phyloP scores from a whole-genome alignment of 2,888 invertebrate species.

The Orthosia gracilis region DNA sequence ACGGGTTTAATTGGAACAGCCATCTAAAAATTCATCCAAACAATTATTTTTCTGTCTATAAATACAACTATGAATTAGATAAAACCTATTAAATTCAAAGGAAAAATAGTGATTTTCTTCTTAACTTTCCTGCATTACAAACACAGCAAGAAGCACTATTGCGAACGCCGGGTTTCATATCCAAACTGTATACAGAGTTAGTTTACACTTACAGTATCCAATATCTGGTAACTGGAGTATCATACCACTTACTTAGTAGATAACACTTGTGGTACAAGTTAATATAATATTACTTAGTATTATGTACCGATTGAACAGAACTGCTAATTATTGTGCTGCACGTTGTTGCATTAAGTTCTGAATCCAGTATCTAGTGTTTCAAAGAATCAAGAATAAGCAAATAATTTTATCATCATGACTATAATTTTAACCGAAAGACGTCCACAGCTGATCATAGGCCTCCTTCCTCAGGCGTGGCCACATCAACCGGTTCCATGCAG shows the following conservation, averaged over 20 bases:
- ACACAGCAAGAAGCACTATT: not conserved
- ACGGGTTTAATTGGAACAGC: not conserved
- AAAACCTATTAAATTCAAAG: too few relatives aligned
- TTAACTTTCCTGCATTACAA: not conserved
- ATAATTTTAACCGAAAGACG: too few relatives aligned
- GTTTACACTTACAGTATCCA: slow-evolving; percentile 33
- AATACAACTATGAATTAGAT: too few relatives aligned
- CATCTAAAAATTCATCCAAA: too few relatives aligned
- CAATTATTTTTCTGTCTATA: too few relatives aligned
- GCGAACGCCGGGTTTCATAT: not conserved
- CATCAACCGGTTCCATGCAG: too few relatives aligned
- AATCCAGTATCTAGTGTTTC: not conserved
- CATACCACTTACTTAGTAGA: slow-evolving; percentile 24
- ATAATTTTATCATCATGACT: not conserved
- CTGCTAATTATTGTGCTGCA: slow-evolving; percentile 1
- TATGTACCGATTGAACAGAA: not conserved
- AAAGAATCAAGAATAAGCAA: not conserved
- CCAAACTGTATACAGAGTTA: slow-evolving; percentile 20
- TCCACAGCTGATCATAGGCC: too few relatives aligned
- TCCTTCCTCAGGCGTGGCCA: too few relatives aligned
- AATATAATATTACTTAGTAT: slow-evolving; percentile 16
- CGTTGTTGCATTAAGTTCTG: not conserved
- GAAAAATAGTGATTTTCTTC: not conserved
- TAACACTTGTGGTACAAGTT: slow-evolving; percentile 16
- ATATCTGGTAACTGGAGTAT: slow-evolving; percentile 23